Evolutionary conservation across 2,113 vertebrate genomes (phyloP), one percentile per base, ranked within the genome.

Genomic region (Heterotilapia buettikoferi): DNA sequence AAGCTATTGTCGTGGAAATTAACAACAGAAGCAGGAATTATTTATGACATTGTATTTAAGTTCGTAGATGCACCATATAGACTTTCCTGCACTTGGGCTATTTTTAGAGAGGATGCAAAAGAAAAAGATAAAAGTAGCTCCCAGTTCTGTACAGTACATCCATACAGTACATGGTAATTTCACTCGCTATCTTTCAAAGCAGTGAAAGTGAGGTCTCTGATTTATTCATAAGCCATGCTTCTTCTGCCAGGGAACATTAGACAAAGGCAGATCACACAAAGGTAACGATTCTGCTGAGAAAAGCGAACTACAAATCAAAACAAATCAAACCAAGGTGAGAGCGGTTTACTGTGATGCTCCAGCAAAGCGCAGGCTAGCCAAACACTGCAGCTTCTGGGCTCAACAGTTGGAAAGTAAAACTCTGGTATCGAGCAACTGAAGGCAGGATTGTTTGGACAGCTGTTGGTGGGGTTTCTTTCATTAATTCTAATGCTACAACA

Each of bases 171-270:
- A 95, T 89, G 90, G 92, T 93, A 93, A 95, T 95, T 94, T 95
- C 88, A 93, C 93, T 94, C 83, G 10, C 92, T 76, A 86, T 91
- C 88, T 90, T 89, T 93, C 92, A 91, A 92, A 94, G 86, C 89
- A 86, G 87, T 84, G 88, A 96, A 91, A 94, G 87, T 87, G 90
- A 93, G 81, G 85, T 33, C 83, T 93, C 40, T 96, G 93, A 96
- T 95, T 96, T 96, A 96, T 96, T 96, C 95, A 96, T 96, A 93
- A 95, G 88, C 76, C 18, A 43, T 40, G 84, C 63, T 86, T 89
- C 85, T 90, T 81, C 93, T 94, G 90, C 88, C 92, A 92, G 82
- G 84, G 86, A 91, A 91, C 92, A 93, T 93, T 94, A 95, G 88
- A 95, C 68, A 86, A 89, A 92, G 91, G 84, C 86, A 85, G 91